Evolutionary conservation across 2,113 vertebrate genomes (phyloP).

Genomic region (Semnornis frantzii): DNA sequence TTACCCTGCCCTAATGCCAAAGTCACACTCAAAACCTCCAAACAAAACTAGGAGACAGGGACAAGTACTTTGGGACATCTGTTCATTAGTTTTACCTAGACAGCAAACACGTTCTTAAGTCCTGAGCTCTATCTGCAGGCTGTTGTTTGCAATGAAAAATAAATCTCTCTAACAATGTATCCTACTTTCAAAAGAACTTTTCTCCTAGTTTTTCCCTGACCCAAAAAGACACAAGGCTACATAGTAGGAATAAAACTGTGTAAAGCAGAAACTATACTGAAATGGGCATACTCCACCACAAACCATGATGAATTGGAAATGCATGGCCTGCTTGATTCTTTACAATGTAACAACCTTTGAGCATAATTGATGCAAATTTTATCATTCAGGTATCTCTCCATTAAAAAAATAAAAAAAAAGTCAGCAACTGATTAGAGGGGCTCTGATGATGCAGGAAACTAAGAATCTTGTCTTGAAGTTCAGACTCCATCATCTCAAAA

Average conservation of each 20-base stretch:
- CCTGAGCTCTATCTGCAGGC: background rate
- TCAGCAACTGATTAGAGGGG: accelerated
- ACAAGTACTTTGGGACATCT: background rate
- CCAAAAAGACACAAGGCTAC: background rate
- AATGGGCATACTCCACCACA: background rate
- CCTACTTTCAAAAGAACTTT: background rate
- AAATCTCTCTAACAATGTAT: background rate
- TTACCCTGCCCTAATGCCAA: background rate
- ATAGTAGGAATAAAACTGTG: background rate
- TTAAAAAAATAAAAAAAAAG: background rate
- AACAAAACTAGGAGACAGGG: background rate
- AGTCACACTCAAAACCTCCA: background rate
- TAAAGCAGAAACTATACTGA: background rate
- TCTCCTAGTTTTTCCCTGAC: background rate
- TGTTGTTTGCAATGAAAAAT: background rate
- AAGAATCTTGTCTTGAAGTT: background rate
- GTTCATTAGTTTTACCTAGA: background rate
- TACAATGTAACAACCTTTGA: background rate
- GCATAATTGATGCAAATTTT: background rate
- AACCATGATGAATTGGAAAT: background rate
- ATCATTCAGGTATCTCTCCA: background rate
- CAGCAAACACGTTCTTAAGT: background rate
- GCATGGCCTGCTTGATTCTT: background rate
- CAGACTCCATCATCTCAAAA: background rate
- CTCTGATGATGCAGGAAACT: background rate